These are phyloP conservation scores for Nyctibius bracteatus DNA, from an alignment of 2,113 vertebrate genomes.

Conservation along the genomic window DNA sequence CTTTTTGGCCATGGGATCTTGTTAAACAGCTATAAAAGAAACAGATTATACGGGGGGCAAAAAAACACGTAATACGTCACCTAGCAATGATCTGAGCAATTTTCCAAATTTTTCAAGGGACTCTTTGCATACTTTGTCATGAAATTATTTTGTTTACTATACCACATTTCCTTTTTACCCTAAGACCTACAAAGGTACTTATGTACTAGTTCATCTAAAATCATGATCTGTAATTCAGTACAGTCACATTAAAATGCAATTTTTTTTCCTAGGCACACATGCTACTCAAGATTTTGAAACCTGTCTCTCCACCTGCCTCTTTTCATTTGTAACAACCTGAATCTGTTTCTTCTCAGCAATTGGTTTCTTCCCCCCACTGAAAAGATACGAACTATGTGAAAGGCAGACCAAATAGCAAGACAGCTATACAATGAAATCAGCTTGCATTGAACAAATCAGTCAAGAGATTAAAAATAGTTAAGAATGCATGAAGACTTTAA, in stretches of 20 bases:
- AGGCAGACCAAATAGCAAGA: neutral
- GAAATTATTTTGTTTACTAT: neutral
- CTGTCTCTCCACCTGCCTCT: neutral
- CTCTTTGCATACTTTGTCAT: neutral
- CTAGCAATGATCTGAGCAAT: neutral
- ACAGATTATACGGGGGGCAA: neutral
- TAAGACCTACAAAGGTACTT: neutral
- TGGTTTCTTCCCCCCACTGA: neutral
- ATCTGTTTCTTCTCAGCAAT: neutral
- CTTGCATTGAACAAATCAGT: neutral
- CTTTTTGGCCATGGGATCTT: constrained; percentile 1
- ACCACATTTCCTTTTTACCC: neutral
- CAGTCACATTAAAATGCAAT: neutral
- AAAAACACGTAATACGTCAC: neutral
- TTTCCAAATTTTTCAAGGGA: neutral
- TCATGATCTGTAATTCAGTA: neutral
- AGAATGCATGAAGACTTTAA: neutral
- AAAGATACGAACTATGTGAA: neutral
- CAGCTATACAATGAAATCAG: neutral
- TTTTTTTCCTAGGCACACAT: neutral
- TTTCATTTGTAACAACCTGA: neutral
- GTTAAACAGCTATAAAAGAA: constrained; percentile 41
- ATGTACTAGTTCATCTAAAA: neutral
- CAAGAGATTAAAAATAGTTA: neutral
- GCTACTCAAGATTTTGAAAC: neutral